A percentile compares a stretch with the other conserved stretches of the same genome.
Evolutionary conservation across 2,113 vertebrate species (phyloP).

Genomic region (Hippoglossus stenolepis): DNA sequence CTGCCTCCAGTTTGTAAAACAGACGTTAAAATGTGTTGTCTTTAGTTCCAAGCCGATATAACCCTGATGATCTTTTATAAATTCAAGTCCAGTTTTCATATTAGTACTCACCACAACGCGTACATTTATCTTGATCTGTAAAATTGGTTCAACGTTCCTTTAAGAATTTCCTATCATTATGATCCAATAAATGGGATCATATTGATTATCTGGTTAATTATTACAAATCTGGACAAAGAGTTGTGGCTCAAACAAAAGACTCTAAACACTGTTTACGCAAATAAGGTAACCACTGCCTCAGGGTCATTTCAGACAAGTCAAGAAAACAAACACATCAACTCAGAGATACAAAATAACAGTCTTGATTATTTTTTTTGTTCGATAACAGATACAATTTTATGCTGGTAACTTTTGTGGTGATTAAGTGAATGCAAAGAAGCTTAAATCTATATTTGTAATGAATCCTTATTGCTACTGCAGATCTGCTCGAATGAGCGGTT

Average conservation of each 20-base stretch:
- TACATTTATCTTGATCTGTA: neutral
- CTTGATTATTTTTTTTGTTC: neutral
- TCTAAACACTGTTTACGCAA: neutral
- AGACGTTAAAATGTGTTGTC: neutral
- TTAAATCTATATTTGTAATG: neutral
- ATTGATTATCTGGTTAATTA: constrained; percentile 14
- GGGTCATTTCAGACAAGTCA: neutral
- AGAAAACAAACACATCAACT: neutral
- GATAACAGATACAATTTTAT: neutral
- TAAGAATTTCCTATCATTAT: neutral
- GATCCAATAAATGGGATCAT: neutral
- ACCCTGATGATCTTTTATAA: neutral
- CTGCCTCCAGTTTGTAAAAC: neutral
- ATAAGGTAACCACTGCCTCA: neutral
- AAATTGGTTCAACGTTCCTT: neutral
- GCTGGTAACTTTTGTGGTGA: neutral
- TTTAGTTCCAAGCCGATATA: neutral
- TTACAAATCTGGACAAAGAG: constrained; percentile 2
- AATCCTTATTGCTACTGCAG: neutral
- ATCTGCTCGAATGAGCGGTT: neutral
- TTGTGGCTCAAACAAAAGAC: neutral
- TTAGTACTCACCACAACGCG: neutral
- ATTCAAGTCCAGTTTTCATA: neutral
- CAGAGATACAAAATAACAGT: neutral
- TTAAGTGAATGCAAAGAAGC: neutral